A percentile compares a stretch with the other conserved stretches of the same genome.
Evolutionary conservation across 1,140 invertebrate species (phyloP).

Genomic region (Heterodera carotae): DNA sequence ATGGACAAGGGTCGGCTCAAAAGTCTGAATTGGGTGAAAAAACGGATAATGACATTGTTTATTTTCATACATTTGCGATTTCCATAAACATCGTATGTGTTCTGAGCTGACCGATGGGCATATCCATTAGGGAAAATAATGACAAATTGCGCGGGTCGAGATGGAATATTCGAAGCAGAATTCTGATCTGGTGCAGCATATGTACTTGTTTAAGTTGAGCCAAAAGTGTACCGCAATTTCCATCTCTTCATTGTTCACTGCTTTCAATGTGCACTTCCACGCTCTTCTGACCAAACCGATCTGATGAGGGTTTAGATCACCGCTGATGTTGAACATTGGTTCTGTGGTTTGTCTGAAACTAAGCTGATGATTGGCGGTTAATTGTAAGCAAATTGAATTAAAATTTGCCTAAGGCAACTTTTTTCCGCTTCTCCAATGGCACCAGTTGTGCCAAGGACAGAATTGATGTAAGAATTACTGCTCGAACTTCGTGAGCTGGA

Average conservation of each 20-base stretch:
- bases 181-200: background rate
- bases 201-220: background rate
- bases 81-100: conserved; percentile 42
- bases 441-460: conserved; percentile 2
- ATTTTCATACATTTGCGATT: conserved; percentile 45
- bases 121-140: conserved; percentile 36
- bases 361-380: background rate
- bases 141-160: conserved; percentile 45
- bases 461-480: conserved; percentile 37
- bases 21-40: conserved; percentile 32
- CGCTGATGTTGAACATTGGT: conserved; percentile 54
- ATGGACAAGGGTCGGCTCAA: conserved; percentile 51
- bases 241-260: conserved; percentile 48
- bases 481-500: conserved; percentile 31
- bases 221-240: conserved; percentile 47
- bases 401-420: conserved; percentile 35
- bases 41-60: background rate
- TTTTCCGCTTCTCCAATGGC: conserved; percentile 19
- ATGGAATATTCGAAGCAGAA: conserved; percentile 48
- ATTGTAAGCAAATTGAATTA: too few species aligned
- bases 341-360: conserved; percentile 50
- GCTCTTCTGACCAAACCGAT: conserved; percentile 46
- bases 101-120: conserved; percentile 40
- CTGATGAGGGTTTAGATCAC: conserved; percentile 54
- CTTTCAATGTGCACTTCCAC: conserved; percentile 54